Base-by-base conservation (phyloP, 2,888 invertebrate genomes). In the Cheilosia urbana region DNA sequence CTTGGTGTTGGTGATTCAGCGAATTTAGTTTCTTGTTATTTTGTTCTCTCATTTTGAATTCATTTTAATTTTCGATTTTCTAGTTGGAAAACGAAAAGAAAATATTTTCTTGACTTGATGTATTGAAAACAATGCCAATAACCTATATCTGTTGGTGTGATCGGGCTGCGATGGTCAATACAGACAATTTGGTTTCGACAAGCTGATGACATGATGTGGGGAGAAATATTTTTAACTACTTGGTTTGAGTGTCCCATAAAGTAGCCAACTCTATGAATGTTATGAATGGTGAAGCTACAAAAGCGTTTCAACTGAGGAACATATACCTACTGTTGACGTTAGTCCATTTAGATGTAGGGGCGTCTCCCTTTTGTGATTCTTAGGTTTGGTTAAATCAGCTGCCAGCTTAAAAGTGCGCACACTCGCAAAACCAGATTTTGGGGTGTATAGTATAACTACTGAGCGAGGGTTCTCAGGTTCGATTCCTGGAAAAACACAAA, bases 1-100 rank as follows among this genome's bases (percentile, higher is more conserved):
- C 71, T 65, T 66, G 79, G 71, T 79, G 79, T 65, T 60, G 79
- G 71, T 79, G 79, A 79, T 79, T 79, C 79, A 79, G 65, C 72
- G 71, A 79, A 79, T 58, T 78, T 55, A 17, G 53, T 49, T 78
- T 55, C 45, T 55, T 6, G 42, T 76, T 68, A 19, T 13, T 58
- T 27, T 66, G n/a, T 42, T 47, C 15, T 60, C 45, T 37, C 69
- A 58, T 65, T 79, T 58, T 15, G 37, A 53, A 60, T 79, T 53
- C 5, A 37, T 49, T 75, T 65, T n/a, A 57, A 4, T 53, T 42
- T 57, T 63, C 37, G 4, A 19, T 27, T 76, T 66, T 66, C 6
- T 47, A 24, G 21, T 57, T n/a, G 15, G n/a, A 15, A 45, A 45
- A 6, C 15, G 5, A 15, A 5, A 27, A 17, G 15, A 51, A 51